phyloP scores from a whole-genome alignment of 1,140 invertebrate genomes.

The Lordiphosa collinella region DNA sequence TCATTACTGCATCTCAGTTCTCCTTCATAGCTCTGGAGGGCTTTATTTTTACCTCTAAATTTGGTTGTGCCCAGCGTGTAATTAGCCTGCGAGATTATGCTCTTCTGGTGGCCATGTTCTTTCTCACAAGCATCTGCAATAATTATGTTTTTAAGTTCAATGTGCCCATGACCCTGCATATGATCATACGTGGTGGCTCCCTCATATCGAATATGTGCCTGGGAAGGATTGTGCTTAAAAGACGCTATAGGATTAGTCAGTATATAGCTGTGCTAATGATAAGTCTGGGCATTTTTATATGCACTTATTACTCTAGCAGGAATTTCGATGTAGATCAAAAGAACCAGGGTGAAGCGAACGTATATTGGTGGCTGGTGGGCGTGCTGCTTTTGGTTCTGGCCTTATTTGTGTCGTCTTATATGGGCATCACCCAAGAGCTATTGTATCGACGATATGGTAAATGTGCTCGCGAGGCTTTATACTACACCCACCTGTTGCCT shows the following conservation, averaged over 20 bases:
- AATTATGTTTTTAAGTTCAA: constrained; percentile 98
- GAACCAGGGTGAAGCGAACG: not conserved
- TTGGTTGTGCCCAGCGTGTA: constrained; percentile 86
- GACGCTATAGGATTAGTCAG: constrained; percentile 90
- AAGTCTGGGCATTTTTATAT: constrained; percentile 93
- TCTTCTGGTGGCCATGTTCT: constrained; percentile 93
- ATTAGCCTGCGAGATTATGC: constrained; percentile 91
- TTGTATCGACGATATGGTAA: constrained; percentile 93
- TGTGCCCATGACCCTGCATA: constrained; percentile 98
- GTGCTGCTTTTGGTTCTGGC: constrained; percentile 92
- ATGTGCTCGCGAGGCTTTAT: constrained; percentile 95
- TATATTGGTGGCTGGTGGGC: constrained; percentile 89
- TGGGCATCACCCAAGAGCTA: constrained; percentile 98
- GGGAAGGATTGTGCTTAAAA: constrained; percentile 93
- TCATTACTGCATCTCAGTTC: constrained; percentile 96
- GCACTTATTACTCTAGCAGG: constrained; percentile 91
- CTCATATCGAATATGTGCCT: constrained; percentile 98
- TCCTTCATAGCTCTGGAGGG: constrained; percentile 94
- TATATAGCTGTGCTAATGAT: constrained; percentile 97
- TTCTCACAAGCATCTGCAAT: constrained; percentile 94
- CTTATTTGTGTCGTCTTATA: constrained; percentile 95
- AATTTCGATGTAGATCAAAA: not conserved
- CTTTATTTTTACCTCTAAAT: constrained; percentile 92
- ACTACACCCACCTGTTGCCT: constrained; percentile 85
- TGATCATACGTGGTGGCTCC: constrained; percentile 98